These are phyloP conservation scores for Andrena hattorfiana DNA, from an alignment of 2,888 invertebrate species.

Conservation along the genomic window DNA sequence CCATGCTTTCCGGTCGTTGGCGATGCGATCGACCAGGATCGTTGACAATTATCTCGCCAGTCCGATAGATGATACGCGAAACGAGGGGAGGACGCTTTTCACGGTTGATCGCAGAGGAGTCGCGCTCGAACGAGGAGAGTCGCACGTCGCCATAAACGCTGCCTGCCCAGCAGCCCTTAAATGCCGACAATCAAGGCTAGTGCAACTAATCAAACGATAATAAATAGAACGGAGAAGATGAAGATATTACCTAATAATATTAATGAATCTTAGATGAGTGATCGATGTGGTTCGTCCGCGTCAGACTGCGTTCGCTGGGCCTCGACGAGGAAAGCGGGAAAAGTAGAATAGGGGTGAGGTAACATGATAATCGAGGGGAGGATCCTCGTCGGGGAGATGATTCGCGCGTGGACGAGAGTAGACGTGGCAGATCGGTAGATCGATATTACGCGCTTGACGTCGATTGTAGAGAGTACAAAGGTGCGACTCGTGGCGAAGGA, in stretches of 20 bases:
- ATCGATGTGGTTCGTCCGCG: constrained; percentile 56
- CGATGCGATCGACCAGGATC: not conserved
- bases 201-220: constrained; percentile 85
- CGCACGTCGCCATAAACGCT: constrained; percentile 78
- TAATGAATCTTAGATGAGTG: constrained; percentile 67
- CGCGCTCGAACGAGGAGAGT: constrained; percentile 67
- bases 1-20: not conserved
- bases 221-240: constrained; percentile 69
- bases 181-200: constrained; percentile 85
- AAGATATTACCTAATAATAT: constrained; percentile 69
- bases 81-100: not conserved
- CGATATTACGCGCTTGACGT: constrained; percentile 66
- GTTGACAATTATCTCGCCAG: not conserved
- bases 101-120: constrained; percentile 39
- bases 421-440: constrained; percentile 50
- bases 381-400: constrained; percentile 31
- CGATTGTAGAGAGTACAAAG: constrained; percentile 70
- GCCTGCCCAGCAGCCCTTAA: constrained; percentile 82
- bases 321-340: constrained; percentile 20
- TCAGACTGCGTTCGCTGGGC: constrained; percentile 23
- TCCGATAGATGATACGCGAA: constrained; percentile 10
- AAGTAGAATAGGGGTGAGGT: not conserved
- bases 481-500: constrained; percentile 50
- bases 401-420: constrained; percentile 39
- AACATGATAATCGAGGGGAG: not conserved